Evolutionary conservation across 2,888 invertebrate genomes (phyloP), one percentile per base, ranked within the genome.

Genomic region (Limenitis camilla): DNA sequence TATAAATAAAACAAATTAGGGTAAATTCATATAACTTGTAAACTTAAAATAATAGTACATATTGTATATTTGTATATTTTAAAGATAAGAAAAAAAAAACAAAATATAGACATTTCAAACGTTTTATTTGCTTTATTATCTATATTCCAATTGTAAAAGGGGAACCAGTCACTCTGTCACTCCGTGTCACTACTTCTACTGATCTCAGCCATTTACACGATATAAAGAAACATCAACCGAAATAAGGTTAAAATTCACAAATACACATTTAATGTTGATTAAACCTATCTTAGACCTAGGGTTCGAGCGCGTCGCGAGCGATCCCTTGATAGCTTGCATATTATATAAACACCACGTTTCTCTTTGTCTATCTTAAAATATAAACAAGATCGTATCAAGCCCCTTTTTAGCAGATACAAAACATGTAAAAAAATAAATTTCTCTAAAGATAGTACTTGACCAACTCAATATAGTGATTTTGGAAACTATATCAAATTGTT

Each of bases 61-160:
- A 67, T 72, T 80, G 77, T 81, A 81, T 71, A 63, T 53, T 55
- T 57, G 55, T 57, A 55, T 52, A 57, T 55, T 52, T 27, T 49
- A 44, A 43, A 41, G 54, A 59, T 61, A 51, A 61, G 57, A 63
- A 59, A 74, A 76, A 75, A 74, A 78, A 83, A 80, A 77, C 66
- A 59, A 54, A 56, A 53, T 48, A 55, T 68, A 72, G 63, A 70
- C 64, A 70, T 73, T 66, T 79, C 77, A 79, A 84, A 82, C 77
- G 19, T 81, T 86, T 84, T 81, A 76, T 81, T 84, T 76, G 76
- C 67, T 83, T 78, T 82, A 83, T 82, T 84, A 80, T 80, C 82
- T 84, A 84, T 85, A 78, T 78, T 85, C 80, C 84, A 87, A 85
- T 86, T 86, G 85, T 85, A 86, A 87, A 87, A 85, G 79, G 81